Percentiles rank a stretch among this genome's conserved stretches.
These are phyloP conservation scores for Drosophila fuyamai DNA, from an alignment of 1,140 invertebrate genomes.

Conservation along the genomic window DNA sequence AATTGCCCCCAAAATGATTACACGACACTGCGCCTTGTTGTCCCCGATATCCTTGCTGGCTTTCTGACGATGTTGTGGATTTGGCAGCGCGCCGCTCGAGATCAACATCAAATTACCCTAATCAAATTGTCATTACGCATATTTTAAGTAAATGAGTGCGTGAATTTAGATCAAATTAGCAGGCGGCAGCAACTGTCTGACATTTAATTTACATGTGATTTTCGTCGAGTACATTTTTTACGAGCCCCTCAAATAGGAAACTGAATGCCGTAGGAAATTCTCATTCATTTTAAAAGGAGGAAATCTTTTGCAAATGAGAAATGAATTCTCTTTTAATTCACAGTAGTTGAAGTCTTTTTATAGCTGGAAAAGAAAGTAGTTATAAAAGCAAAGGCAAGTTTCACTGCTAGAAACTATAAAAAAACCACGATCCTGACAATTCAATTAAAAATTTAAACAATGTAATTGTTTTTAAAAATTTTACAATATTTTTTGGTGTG, in stretches of 20 bases:
- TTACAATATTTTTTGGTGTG: too few relatives aligned
- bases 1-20: constrained; percentile 72
- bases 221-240: constrained; percentile 31
- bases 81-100: constrained; percentile 58
- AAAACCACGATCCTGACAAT: too few relatives aligned
- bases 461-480: too few relatives aligned
- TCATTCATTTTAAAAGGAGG: neutral
- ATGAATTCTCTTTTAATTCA: neutral
- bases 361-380: too few relatives aligned
- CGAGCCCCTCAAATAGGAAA: neutral
- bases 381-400: too few relatives aligned
- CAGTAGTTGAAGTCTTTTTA: neutral
- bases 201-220: constrained; percentile 56
- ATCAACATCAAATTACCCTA: constrained; percentile 80
- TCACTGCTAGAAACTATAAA: too few relatives aligned
- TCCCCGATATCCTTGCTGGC: constrained; percentile 10
- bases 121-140: constrained; percentile 79
- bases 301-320: too few relatives aligned
- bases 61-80: constrained; percentile 40
- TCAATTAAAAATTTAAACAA: too few relatives aligned
- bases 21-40: constrained; percentile 37
- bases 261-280: neutral
- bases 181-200: constrained; percentile 28
- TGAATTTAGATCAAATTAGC: constrained; percentile 73
- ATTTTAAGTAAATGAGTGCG: constrained; percentile 80